Evolutionary conservation across 2,797 vertebrate species (phyloP).

Genomic region (Gadopsis bispinosus): DNA sequence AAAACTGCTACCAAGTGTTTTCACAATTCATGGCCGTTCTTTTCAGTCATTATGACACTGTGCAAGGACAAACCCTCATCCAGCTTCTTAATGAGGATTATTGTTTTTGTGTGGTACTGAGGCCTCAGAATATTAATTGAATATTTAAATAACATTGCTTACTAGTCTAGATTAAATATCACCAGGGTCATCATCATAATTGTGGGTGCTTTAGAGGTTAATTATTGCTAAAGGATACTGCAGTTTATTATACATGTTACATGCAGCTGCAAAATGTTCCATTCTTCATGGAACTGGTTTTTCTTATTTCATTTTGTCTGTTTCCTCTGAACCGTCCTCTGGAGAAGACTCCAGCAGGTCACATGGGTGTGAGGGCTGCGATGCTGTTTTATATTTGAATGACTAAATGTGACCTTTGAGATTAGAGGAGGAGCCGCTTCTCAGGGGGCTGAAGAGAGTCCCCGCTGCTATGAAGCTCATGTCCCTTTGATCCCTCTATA

Average conservation of each 20-base stretch:
- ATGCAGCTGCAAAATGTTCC: not conserved
- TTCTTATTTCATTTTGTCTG: not conserved
- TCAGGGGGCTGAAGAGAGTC: slow-evolving; percentile 77
- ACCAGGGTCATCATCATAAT: slow-evolving; percentile 16
- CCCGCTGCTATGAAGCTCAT: slow-evolving; percentile 81
- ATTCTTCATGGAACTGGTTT: not conserved
- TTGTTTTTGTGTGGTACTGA: slow-evolving; percentile 28
- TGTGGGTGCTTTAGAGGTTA: slow-evolving; percentile 18
- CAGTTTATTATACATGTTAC: not conserved
- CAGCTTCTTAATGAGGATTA: slow-evolving; percentile 32
- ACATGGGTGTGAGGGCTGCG: slow-evolving; percentile 63
- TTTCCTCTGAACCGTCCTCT: slow-evolving; percentile 40
- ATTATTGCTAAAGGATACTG: slow-evolving; percentile 28
- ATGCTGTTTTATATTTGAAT: slow-evolving; percentile 84
- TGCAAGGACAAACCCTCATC: slow-evolving; percentile 42
- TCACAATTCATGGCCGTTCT: slow-evolving; percentile 25
- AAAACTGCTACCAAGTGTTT: slow-evolving; percentile 27
- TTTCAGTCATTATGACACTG: slow-evolving; percentile 45
- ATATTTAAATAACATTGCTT: slow-evolving; percentile 34
- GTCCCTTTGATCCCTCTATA: slow-evolving; percentile 83
- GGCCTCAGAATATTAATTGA: slow-evolving; percentile 27
- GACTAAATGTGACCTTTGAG: slow-evolving; percentile 85
- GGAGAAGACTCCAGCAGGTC: slow-evolving; percentile 46
- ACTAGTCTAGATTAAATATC: slow-evolving; percentile 32
- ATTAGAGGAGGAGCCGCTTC: slow-evolving; percentile 81